Evolutionary conservation across 2,888 invertebrate species (phyloP).

Genomic region (Chelonus formosanus): DNA sequence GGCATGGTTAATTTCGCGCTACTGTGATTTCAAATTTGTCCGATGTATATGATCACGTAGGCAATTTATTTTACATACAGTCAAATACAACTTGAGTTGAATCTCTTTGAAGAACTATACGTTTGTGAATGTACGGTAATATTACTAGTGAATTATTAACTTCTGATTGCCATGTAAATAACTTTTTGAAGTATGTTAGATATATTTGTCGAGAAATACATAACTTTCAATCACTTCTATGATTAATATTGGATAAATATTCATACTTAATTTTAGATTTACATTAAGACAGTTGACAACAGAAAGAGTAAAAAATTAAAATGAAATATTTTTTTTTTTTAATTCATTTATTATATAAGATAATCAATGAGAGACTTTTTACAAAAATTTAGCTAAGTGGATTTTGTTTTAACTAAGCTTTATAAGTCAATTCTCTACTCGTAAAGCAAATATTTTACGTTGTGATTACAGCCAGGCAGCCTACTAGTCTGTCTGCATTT

Average conservation of each 20-base stretch:
- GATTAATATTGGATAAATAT: no score
- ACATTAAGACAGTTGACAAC: no score
- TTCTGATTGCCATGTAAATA: slow-evolving; percentile 5
- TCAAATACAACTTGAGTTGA: slow-evolving; percentile 1
- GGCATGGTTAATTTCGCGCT: slow-evolving; percentile 34
- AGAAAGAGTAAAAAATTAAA: no score
- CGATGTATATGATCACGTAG: slow-evolving; percentile 17
- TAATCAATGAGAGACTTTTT: no score
- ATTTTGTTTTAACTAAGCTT: no score
- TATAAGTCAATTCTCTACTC: no score
- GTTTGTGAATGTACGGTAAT: slow-evolving; percentile 10
- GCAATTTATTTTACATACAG: slow-evolving; percentile 30
- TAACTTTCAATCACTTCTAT: no score
- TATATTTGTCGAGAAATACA: no score
- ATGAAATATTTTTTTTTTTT: no score
- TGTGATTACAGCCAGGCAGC: neutral
- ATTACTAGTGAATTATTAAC: slow-evolving; percentile 4
- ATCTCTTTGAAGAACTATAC: slow-evolving; percentile 33
- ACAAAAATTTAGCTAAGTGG: no score
- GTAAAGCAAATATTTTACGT: slow-evolving; percentile 9
- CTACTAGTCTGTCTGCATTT: slow-evolving; percentile 15
- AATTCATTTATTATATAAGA: no score
- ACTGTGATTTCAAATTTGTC: slow-evolving; percentile 28
- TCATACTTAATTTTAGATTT: no score
- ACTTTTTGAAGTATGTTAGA: neutral